Percentiles rank a stretch among this genome's conserved stretches.
phyloP scores from a whole-genome alignment of 2,888 invertebrate species.

The Cantharis lateralis region DNA sequence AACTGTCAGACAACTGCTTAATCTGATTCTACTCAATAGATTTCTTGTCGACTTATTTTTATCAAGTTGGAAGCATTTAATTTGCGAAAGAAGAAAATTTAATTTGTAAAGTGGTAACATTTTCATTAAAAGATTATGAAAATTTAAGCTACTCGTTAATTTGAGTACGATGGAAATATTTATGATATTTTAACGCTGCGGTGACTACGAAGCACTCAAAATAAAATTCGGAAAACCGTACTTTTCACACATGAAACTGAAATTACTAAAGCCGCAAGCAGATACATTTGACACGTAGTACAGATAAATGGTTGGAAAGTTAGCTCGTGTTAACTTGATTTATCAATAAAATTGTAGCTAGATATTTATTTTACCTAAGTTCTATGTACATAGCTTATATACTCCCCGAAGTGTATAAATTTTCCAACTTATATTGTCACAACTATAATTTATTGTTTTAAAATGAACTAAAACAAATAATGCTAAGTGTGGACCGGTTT shows the following conservation, averaged over 20 bases:
- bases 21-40: background rate
- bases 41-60: background rate
- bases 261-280: background rate
- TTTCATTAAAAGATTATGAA: background rate
- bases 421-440: too few relatives aligned
- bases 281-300: background rate
- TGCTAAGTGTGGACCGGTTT: too few relatives aligned
- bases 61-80: background rate
- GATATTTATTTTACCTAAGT: too few relatives aligned
- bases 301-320: background rate
- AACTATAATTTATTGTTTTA: too few relatives aligned
- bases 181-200: background rate
- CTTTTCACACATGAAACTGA: background rate
- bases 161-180: background rate
- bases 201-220: background rate
- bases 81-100: background rate
- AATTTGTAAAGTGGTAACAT: background rate
- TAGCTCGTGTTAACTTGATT: background rate
- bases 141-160: background rate
- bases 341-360: background rate
- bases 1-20: background rate
- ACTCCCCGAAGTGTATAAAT: too few relatives aligned
- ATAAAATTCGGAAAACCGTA: background rate
- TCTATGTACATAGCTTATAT: too few relatives aligned
- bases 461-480: too few relatives aligned